These are phyloP conservation scores for Channa striata DNA, from an alignment of 2,797 vertebrate species.

Conservation along the genomic window DNA sequence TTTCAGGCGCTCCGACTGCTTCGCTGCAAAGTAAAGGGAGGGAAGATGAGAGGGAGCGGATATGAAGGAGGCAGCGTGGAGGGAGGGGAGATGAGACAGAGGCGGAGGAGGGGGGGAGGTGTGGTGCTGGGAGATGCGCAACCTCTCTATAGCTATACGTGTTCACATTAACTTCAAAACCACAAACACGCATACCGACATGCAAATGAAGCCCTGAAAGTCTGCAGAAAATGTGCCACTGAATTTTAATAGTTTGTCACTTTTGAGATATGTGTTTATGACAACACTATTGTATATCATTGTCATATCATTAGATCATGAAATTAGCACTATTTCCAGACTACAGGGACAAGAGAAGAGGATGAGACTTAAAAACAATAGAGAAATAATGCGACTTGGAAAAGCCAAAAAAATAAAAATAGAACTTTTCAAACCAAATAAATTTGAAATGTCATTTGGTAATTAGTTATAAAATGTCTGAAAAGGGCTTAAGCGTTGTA, in stretches of 20 bases:
- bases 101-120: conserved; percentile 50
- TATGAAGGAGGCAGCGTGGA: conserved; percentile 58
- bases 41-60: conserved; percentile 71
- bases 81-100: conserved; percentile 54
- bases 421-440: neutral
- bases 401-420: neutral
- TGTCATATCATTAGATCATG: conserved; percentile 9
- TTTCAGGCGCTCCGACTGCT: conserved; percentile 64
- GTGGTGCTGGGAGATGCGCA: conserved; percentile 36
- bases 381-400: conserved; percentile 1
- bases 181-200: neutral
- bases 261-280: neutral
- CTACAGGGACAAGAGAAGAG: neutral
- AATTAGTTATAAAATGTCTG: neutral
- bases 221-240: neutral
- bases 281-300: too few relatives aligned
- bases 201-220: conserved; percentile 4
- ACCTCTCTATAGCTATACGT: conserved; percentile 22
- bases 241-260: neutral
- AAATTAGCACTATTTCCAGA: neutral
- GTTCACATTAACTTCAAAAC: conserved; percentile 23
- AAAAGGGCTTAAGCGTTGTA: neutral
- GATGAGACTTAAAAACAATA: neutral
- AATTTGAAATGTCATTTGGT: neutral
- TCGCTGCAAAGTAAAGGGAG: conserved; percentile 68